Evolutionary conservation across 1,140 invertebrate genomes (phyloP), one percentile per base, ranked within the genome.

Genomic region (Atta cephalotes): DNA sequence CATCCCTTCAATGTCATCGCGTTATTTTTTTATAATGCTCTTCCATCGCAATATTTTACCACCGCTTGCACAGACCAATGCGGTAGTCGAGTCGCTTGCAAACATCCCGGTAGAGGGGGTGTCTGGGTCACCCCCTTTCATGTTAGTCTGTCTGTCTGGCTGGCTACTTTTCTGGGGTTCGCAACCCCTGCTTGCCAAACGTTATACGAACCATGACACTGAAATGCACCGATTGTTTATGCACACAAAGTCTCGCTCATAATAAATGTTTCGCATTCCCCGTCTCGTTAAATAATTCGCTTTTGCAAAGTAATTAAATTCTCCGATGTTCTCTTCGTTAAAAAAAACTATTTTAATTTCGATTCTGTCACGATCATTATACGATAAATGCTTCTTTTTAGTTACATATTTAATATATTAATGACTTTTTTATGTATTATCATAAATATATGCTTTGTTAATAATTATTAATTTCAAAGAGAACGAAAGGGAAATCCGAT

Each of bases 91-190:
- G 76, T 49, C 85, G 90, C 87, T 89, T 91, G 88, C 81, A 92
- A 92, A 93, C 85, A 91, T 86, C n/a, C 51, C 60, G 12, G 68
- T 91, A 85, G 92, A 94, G 93, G 93, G 93, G 93, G 94, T 92
- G 94, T 95, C 94, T 95, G 93, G 93, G 93, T 94, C 94, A 95
- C 93, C 94, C 94, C 91, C 92, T 95, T 94, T 93, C 91, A 90
- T 82, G 92, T 93, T 92, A 91, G 89, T 92, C 91, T 92, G 90
- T 91, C 89, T 89, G 88, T 87, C 93, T 94, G 92, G 89, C 89
- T 92, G 90, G 90, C 90, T 89, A 87, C 86, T 89, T 92, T 86
- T 89, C 89, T 93, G 89, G 92, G 93, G 91, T 94, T 94, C 91
- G 88, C 93, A 93, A 94, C 92, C 93, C 94, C 87, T 87, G 82